Base-by-base conservation (phyloP, 2,797 vertebrate genomes). In the Buceros bicornis region DNA sequence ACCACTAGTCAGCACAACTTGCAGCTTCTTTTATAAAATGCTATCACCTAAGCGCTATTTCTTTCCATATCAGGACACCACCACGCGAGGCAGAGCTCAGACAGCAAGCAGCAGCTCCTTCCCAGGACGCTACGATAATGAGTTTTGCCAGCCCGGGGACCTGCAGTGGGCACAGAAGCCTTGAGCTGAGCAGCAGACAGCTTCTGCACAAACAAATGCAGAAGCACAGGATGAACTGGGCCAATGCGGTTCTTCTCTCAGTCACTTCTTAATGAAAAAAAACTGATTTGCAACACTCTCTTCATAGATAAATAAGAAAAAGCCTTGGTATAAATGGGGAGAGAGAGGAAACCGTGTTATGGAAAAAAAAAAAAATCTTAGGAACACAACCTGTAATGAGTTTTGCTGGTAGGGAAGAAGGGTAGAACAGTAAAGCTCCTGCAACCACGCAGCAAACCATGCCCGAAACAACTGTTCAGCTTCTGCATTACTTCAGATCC, bases 121-220 rank as follows among this genome's bases (percentile, higher is more conserved):
- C 18, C 35, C 31, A 43, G 48, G 74, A 20, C 48, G 8, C 25
- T 8, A 16, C 26, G 11, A 2, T 1, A 25, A 45, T 0, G 2
- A 17, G 28, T 6, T 69, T 16, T 64, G 50, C 18, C 47, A 43
- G 47, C 51, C 69, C 6, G 4, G 21, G 33, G 19, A 48, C 64
- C 64, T 24, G 69, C 54, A 47, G 77, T 2, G 18, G 66, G 37
- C 76, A 69, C 31, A 28, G 42, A 33, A 21, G 15, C 37, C 37
- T 65, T 0, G 0, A 62, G 37, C 21, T 17, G 64, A 86, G 69
- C 54, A 64, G 45, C 35, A 47, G 53, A 70, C 50, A 62, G 69
- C 31, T 77, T 77, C 65, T 43, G 16, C 22, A 54, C 35, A 67
- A 40, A 53, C n/a, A 50, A 48, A 45, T 4, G 16, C 71, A 62